A percentile compares a stretch with the other conserved stretches of the same genome.
Evolutionary conservation across 2,888 invertebrate genomes (phyloP).

Genomic region (Trachelus stipa): DNA sequence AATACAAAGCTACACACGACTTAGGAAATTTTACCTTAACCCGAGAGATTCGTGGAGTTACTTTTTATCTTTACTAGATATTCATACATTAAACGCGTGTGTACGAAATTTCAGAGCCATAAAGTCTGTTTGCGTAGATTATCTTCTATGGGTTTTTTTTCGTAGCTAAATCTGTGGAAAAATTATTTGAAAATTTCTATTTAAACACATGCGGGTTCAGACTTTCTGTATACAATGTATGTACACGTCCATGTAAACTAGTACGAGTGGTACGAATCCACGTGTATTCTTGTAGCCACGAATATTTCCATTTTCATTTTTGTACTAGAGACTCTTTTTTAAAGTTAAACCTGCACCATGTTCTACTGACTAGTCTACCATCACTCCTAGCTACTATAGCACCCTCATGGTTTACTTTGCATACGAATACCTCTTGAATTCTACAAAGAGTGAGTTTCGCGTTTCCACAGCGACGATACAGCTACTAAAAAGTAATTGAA

Average conservation of each 20-base stretch:
- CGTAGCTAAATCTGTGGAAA: neutral
- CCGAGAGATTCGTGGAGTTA: neutral
- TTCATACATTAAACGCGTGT: neutral
- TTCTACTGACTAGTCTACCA: neutral
- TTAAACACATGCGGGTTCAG: neutral
- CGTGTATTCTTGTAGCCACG: neutral
- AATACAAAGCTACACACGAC: too few relatives aligned
- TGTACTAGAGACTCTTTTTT: neutral
- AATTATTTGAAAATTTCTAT: neutral
- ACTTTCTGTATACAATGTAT: neutral
- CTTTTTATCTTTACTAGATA: neutral
- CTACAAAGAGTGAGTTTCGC: neutral
- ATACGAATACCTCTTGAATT: constrained; percentile 31
- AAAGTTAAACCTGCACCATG: neutral
- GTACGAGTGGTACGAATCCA: neutral
- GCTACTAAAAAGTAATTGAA: neutral
- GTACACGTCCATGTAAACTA: neutral
- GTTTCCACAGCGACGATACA: neutral
- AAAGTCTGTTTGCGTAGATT: neutral
- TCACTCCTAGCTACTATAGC: neutral
- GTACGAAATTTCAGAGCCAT: neutral
- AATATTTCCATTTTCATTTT: neutral
- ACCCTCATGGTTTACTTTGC: constrained; percentile 31
- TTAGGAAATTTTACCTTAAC: neutral
- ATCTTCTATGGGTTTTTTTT: neutral